Percentiles rank a stretch among this genome's conserved stretches.
These are phyloP conservation scores for Malacosoma neustria DNA, from an alignment of 2,888 invertebrate species.

Conservation along the genomic window DNA sequence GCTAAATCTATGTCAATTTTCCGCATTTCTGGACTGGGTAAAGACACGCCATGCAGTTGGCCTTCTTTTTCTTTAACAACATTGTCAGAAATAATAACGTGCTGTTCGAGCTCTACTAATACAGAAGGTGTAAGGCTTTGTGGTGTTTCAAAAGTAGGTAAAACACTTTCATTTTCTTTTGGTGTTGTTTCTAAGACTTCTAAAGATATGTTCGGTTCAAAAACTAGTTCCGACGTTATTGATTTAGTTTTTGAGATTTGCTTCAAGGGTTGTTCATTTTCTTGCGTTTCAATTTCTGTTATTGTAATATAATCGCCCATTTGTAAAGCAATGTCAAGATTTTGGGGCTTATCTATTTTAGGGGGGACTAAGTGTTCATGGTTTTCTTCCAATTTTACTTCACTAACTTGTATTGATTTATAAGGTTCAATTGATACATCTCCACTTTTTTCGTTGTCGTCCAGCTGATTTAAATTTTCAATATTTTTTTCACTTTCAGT, in stretches of 20 bases:
- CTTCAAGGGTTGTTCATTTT: constrained; percentile 47
- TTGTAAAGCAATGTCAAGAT: constrained; percentile 28
- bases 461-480: constrained; percentile 11
- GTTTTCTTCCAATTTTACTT: constrained; percentile 61
- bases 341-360: constrained; percentile 16
- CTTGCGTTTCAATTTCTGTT: constrained; percentile 59
- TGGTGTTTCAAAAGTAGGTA: constrained; percentile 16
- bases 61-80: constrained; percentile 39
- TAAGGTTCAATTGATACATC: constrained; percentile 26
- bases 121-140: constrained; percentile 23
- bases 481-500: constrained; percentile 32
- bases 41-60: constrained; percentile 15
- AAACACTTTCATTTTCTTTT: constrained; percentile 31
- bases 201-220: constrained; percentile 33
- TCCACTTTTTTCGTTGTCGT: constrained; percentile 23
- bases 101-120: constrained; percentile 34
- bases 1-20: constrained; percentile 30
- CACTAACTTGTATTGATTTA: constrained; percentile 45
- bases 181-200: constrained; percentile 31
- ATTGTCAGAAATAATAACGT: constrained; percentile 37
- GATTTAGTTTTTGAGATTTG: constrained; percentile 11
- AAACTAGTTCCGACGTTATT: constrained; percentile 21
- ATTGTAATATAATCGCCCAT: constrained; percentile 62
- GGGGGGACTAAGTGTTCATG: constrained; percentile 23
- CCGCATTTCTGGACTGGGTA: constrained; percentile 23